Percentiles rank a stretch among this genome's conserved stretches.
These are phyloP conservation scores for Xerus rutilus DNA, from an alignment of 2,797 vertebrate species.

Conservation along the genomic window DNA sequence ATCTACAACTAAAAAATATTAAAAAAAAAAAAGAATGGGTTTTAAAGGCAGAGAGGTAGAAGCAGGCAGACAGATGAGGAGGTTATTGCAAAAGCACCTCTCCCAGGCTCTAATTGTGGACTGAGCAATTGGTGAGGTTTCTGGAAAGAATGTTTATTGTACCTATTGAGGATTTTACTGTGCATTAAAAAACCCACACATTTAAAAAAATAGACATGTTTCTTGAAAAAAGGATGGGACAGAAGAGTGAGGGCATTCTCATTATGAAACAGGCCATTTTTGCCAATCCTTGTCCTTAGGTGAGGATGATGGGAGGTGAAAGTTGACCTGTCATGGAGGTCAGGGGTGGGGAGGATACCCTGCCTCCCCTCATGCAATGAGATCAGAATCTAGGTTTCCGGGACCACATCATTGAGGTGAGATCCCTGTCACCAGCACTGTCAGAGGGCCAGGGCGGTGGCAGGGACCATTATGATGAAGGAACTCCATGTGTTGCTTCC, in stretches of 20 bases:
- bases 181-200: neutral
- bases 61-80: neutral
- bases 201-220: neutral
- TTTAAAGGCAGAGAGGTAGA: neutral
- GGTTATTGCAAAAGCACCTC: fast-evolving
- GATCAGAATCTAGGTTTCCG: neutral
- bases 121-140: neutral
- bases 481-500: neutral
- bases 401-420: neutral
- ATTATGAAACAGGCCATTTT: neutral
- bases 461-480: fast-evolving
- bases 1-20: no score
- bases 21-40: no score
- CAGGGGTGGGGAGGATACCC: neutral
- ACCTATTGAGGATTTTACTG: neutral
- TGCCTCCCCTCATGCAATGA: neutral
- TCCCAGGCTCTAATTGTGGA: neutral
- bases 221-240: neutral
- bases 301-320: neutral
- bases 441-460: fast-evolving
- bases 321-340: neutral
- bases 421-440: neutral
- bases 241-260: neutral
- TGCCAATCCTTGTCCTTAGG: neutral
- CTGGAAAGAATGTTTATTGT: neutral